A percentile compares a stretch with the other conserved stretches of the same genome.
Conservation (phyloP, 1,140 invertebrate species). For the Dendrolimus punctatus region DNA sequence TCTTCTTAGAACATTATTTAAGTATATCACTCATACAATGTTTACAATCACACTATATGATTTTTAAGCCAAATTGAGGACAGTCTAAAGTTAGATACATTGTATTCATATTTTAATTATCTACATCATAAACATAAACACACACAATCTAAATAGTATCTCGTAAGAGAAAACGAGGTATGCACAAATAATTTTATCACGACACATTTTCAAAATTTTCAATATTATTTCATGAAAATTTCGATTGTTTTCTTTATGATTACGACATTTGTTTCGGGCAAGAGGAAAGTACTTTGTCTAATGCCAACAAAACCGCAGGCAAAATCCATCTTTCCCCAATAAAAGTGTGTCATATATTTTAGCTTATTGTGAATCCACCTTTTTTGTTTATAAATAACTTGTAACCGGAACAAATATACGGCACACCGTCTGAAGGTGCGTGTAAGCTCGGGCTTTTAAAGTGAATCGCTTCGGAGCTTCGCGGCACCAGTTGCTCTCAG, state of each 20-base stretch:
- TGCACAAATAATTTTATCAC: too few relatives aligned
- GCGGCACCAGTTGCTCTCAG: slow-evolving; percentile 37
- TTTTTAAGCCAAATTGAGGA: too few relatives aligned
- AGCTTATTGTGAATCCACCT: slow-evolving; percentile 50
- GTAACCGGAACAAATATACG: slow-evolving; percentile 61
- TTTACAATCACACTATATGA: too few relatives aligned
- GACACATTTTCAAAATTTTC: too few relatives aligned
- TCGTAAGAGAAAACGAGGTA: too few relatives aligned
- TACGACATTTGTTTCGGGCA: neutral
- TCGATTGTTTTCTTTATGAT: neutral
- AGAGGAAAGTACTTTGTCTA: slow-evolving; percentile 7
- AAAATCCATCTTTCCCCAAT: slow-evolving; percentile 24
- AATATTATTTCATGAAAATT: too few relatives aligned
- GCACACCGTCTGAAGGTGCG: slow-evolving; percentile 65
- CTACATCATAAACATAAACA: too few relatives aligned
- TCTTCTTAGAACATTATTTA: too few relatives aligned
- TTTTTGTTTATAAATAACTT: slow-evolving; percentile 63
- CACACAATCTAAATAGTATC: too few relatives aligned
- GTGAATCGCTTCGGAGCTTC: slow-evolving; percentile 16
- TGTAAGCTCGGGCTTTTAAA: slow-evolving; percentile 29
- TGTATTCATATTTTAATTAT: too few relatives aligned
- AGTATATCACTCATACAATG: too few relatives aligned
- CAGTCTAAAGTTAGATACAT: too few relatives aligned
- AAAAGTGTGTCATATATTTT: slow-evolving; percentile 61
- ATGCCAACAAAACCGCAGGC: slow-evolving; percentile 1